Base-by-base conservation (phyloP, 2,888 invertebrate species). In the Pyrrhia umbra region DNA sequence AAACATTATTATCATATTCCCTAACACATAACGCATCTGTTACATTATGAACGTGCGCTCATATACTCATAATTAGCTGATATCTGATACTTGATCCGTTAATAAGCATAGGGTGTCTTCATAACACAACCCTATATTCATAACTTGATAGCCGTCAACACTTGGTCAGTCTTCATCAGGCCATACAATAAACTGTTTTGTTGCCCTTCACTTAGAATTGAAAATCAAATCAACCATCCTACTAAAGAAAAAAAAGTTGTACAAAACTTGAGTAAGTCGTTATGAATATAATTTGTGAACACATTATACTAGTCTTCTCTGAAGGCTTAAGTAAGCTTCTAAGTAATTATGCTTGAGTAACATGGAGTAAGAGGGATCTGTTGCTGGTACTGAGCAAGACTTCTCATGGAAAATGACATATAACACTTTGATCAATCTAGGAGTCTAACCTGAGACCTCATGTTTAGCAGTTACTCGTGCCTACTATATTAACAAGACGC, bases 71-170 rank as follows among this genome's bases (percentile, higher is more conserved):
- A 54, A 68, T 63, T 34, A 54, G 42, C 8, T 50, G 75, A 43
- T 63, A 72, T 69, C 52, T 20, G 63, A 72, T 23, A 57, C 71
- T 54, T 10, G 15, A 45, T 25, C 30, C 70, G 27, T 37, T 69
- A 61, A 27, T 52, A 39, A 42, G 52, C 25, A 37, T 58, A 27
- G 37, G 25, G 54, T 69, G 30, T 42, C 57, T 39, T 46, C 27
- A 54, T 20, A 64, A 58, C 15, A 37, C n/a, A 20, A 23, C 37
- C 54, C 71, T 63, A 70, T 57, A 50, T 70, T 54, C 54, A 43
- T 51, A 42, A 50, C 30, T 50, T 42, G 75, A 63, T 46, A 42
- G 13, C 40, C 6, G 13, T 30, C 43, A 63, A 50, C 37, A 50
- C 9, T 9, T 10, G 43, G 40, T 52, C 49, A 68, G 34, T 60